A percentile compares a stretch with the other conserved stretches of the same genome.
phyloP scores from a whole-genome alignment of 2,888 invertebrate genomes.

The Ectobius pallidus region DNA sequence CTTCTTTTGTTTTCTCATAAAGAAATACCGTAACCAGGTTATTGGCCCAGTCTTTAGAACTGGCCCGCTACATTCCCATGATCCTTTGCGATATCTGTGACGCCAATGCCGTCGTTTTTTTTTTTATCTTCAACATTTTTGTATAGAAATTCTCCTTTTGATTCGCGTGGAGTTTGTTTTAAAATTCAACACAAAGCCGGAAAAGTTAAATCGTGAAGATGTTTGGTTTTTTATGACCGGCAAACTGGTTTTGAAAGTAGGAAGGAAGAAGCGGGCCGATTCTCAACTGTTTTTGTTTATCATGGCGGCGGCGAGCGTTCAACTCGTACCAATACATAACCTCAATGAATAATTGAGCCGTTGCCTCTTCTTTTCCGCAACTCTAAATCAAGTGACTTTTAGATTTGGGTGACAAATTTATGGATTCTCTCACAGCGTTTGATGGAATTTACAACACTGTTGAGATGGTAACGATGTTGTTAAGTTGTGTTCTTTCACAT shows the following conservation, averaged over 20 bases:
- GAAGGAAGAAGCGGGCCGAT: neutral
- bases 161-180: neutral
- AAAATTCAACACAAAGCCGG: neutral
- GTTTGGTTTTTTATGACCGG: neutral
- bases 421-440: too few species aligned
- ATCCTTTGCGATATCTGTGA: neutral
- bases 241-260: constrained; percentile 25
- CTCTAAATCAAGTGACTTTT: too few species aligned
- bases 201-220: neutral
- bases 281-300: neutral
- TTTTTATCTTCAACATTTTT: too few species aligned
- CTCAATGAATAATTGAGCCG: too few species aligned
- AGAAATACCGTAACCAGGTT: neutral
- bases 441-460: too few species aligned
- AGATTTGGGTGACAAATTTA: too few species aligned
- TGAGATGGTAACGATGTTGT: too few species aligned
- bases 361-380: too few species aligned
- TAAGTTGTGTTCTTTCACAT: too few species aligned
- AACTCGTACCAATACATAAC: neutral
- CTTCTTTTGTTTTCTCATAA: neutral
- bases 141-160: too few species aligned
- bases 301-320: neutral
- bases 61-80: neutral
- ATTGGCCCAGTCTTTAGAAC: neutral
- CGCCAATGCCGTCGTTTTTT: too few species aligned